Percentiles rank a stretch among this genome's conserved stretches.
Evolutionary conservation across 2,888 invertebrate species (phyloP).

Genomic region (Plusia festucae): DNA sequence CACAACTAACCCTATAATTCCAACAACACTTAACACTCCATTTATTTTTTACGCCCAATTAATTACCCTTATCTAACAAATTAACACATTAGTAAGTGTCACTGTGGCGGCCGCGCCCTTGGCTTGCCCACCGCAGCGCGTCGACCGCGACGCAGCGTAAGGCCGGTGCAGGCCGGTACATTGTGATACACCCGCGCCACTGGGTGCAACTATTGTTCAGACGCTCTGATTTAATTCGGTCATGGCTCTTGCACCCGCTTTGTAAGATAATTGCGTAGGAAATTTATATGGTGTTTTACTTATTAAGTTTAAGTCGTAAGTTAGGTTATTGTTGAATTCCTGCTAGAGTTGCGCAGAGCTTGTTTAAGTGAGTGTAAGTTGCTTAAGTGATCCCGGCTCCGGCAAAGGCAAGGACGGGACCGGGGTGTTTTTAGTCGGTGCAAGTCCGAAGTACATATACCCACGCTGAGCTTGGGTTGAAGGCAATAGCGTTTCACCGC

Average conservation of each 20-base stretch:
- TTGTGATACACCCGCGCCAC: conserved; percentile 45
- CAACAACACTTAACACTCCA: conserved; percentile 6
- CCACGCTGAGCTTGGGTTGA: too few relatives aligned
- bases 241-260: conserved; percentile 54
- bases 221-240: conserved; percentile 45
- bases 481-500: too few relatives aligned
- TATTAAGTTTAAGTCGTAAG: neutral
- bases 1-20: neutral
- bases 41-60: conserved; percentile 17
- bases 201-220: conserved; percentile 47
- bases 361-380: too few relatives aligned
- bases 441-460: too few relatives aligned
- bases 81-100: conserved; percentile 53
- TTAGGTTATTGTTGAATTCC: neutral
- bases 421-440: too few relatives aligned
- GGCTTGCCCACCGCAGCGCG: conserved; percentile 49
- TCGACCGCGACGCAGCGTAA: conserved; percentile 36
- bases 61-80: conserved; percentile 42
- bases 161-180: conserved; percentile 49
- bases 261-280: conserved; percentile 47
- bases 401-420: too few relatives aligned
- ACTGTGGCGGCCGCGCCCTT: conserved; percentile 56
- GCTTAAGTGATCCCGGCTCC: too few relatives aligned
- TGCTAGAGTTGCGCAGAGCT: too few relatives aligned
- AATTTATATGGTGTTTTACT: conserved; percentile 32